Evolutionary conservation across 1,140 invertebrate genomes (phyloP).

Genomic region (Aphelinus atriplicis): DNA sequence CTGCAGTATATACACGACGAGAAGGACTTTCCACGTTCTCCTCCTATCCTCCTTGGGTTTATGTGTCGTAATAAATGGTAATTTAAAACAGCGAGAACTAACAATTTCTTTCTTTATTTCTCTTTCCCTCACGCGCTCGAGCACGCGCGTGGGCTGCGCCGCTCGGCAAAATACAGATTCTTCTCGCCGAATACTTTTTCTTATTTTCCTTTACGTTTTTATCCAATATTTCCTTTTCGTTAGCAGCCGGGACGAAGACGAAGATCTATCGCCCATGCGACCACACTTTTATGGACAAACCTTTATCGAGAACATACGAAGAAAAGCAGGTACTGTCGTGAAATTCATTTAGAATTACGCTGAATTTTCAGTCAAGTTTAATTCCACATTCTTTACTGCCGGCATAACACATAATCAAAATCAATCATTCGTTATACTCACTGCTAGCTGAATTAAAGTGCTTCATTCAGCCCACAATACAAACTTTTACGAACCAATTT

Average conservation of each 20-base stretch:
- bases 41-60: slow-evolving; percentile 55
- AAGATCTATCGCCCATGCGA: slow-evolving; percentile 43
- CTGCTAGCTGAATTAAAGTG: no score
- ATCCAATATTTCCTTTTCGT: slow-evolving; percentile 21
- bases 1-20: slow-evolving; percentile 44
- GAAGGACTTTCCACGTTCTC: slow-evolving; percentile 10
- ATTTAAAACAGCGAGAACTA: slow-evolving; percentile 69
- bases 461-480: no score
- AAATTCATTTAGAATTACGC: no score
- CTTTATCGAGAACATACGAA: no score
- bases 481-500: no score
- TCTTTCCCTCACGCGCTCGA: slow-evolving; percentile 44
- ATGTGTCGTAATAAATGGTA: slow-evolving; percentile 68
- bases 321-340: no score
- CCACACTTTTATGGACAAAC: slow-evolving; percentile 33
- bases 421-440: no score
- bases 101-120: slow-evolving; percentile 67
- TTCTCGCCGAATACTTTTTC: not conserved
- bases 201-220: not conserved
- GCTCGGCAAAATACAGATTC: not conserved
- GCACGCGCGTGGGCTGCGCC: slow-evolving; percentile 35
- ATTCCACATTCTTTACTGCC: no score
- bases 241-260: slow-evolving; percentile 26
- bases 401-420: no score
- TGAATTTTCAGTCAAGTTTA: no score